These are phyloP conservation scores for Spheniscus mendiculus DNA, from an alignment of 2,113 vertebrate genomes.

Conservation along the genomic window DNA sequence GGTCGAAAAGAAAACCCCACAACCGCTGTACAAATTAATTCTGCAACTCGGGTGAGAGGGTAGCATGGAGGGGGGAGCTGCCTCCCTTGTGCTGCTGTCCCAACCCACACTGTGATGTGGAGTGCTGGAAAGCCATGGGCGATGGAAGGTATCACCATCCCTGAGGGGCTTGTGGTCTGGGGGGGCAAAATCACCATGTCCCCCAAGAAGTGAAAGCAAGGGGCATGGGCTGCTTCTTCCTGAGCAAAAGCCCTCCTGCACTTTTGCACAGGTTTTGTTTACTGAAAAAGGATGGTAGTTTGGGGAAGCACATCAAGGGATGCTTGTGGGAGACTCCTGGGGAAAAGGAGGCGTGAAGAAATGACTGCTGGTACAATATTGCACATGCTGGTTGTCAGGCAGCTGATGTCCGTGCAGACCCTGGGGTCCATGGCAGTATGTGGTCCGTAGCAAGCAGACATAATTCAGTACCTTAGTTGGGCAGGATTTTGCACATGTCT, in stretches of 20 bases:
- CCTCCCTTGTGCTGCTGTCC: background rate
- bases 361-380: background rate
- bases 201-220: background rate
- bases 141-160: background rate
- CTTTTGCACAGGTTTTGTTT: background rate
- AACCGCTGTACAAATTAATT: background rate
- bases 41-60: background rate
- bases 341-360: background rate
- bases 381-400: background rate
- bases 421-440: accelerated
- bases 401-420: background rate
- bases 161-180: too few species aligned
- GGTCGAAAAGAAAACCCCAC: background rate
- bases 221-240: background rate
- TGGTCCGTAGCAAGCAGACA: background rate
- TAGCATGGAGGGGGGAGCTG: accelerated
- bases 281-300: too few species aligned
- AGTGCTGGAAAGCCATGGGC: background rate
- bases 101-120: accelerated
- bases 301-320: background rate
- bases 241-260: background rate
- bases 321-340: background rate
- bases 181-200: accelerated
- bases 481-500: background rate
- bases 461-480: background rate